Evolutionary conservation across 1,140 invertebrate genomes (phyloP).

Genomic region (Aphis craccivora): DNA sequence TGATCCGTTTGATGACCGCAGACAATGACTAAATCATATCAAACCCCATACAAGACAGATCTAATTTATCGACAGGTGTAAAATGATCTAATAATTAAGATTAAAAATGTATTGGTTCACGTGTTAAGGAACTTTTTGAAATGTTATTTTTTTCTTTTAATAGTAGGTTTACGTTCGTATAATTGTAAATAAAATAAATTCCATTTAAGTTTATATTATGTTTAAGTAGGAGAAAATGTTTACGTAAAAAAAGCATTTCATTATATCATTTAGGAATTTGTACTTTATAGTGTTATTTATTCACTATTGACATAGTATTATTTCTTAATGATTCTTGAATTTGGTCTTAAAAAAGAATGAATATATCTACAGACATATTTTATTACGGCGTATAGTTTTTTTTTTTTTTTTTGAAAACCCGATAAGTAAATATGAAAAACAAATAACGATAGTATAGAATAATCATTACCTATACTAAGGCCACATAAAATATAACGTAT

Average conservation of each 20-base stretch:
- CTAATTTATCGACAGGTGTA: too few relatives aligned
- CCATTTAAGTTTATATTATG: neutral
- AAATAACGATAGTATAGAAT: neutral
- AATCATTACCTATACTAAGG: neutral
- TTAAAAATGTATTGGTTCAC: neutral
- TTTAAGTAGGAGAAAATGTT: neutral
- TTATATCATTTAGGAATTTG: slow-evolving; percentile 17
- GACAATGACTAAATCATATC: neutral
- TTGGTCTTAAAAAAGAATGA: neutral
- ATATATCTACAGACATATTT: neutral
- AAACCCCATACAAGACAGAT: too few relatives aligned
- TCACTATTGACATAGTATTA: neutral
- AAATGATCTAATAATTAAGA: neutral
- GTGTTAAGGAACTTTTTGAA: neutral
- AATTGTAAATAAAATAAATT: neutral
- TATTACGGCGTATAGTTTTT: neutral
- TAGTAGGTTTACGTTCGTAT: neutral
- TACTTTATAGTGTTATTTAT: neutral
- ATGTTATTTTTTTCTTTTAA: neutral
- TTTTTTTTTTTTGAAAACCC: neutral
- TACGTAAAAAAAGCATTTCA: slow-evolving; percentile 22
- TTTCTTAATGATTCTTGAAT: neutral
- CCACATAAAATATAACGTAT: neutral
- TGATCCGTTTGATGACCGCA: neutral
- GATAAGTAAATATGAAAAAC: neutral